Evolutionary conservation across 2,797 vertebrate genomes (phyloP).

Genomic region (Paratrypauchen microcephalus): DNA sequence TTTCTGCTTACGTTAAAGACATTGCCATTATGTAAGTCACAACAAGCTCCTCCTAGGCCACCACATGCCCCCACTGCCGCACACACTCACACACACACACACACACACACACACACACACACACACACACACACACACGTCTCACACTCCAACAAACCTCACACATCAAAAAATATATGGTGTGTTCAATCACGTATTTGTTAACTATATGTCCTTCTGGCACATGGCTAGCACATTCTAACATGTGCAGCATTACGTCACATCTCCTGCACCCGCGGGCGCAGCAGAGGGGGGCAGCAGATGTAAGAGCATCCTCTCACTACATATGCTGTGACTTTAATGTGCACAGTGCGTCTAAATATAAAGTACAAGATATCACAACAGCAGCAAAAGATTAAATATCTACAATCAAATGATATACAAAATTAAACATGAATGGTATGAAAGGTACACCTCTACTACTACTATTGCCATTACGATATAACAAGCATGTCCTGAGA

Average conservation of each 20-base stretch:
- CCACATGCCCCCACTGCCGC: too few relatives aligned
- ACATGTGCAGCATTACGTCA: conserved; percentile 69
- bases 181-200: conserved; percentile 21
- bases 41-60: conserved; percentile 60
- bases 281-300: conserved; percentile 25
- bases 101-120: too few relatives aligned
- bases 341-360: not conserved
- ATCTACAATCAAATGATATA: not conserved
- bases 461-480: not conserved
- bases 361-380: not conserved
- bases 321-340: conserved; percentile 5
- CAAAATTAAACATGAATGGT: not conserved
- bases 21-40: conserved; percentile 70
- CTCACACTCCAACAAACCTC: not conserved
- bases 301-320: conserved; percentile 27
- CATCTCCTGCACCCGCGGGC: conserved; percentile 52
- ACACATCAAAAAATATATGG: conserved; percentile 12
- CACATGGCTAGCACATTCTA: conserved; percentile 20
- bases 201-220: conserved; percentile 9
- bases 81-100: conserved; percentile 33
- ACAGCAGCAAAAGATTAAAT: not conserved
- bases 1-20: conserved; percentile 45
- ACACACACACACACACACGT: too few relatives aligned
- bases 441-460: not conserved
- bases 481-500: not conserved